Base-by-base conservation (phyloP, 1,140 invertebrate genomes). In the Drosophila ambigua region DNA sequence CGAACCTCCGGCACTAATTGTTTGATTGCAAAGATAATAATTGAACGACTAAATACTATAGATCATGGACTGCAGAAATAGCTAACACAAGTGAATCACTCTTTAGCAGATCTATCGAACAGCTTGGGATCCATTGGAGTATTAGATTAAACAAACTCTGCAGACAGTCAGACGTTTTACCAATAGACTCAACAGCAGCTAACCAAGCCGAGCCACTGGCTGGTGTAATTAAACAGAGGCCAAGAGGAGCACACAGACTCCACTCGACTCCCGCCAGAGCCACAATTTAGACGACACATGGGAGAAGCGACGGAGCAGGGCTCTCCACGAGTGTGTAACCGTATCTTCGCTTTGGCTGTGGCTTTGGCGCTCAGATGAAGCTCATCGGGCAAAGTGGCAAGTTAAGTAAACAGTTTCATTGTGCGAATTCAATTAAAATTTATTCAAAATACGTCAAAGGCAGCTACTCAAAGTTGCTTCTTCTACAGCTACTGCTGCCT, bases 341-440 rank as follows among this genome's bases (percentile, higher is more conserved):
- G 67, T 71, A 71, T 71, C 64, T 71, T 69, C 50, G 48, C 67
- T 54, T 16, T 61, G 68, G 59, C 53, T 39, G 35, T 48, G 23
- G 16, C 44, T 50, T 76, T 67, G 73, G 55, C 72, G 73, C 72
- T 60, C 51, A 64, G 61, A 65, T 87, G 74, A 72, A 87, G 83
- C 83, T 83, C 84, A 88, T 88, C 83, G 79, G 52, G 84, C 76
- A 88, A 90, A 90, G 88, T 90, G 83, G 88, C 88, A 90, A 81
- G 88, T 90, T 90, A 90, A 90, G 82, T 84, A 90, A 90, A 90
- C 82, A 90, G 88, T 90, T 90, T 90, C 88, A 90, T 90, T 90
- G 88, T 90, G 83, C 73, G 88, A 90, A 90, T 90, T 90, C 88
- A 90, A 90, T 90, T 90, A 90, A 90, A 90, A 90, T 90, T 90